A percentile compares a stretch with the other conserved stretches of the same genome.
Conservation (phyloP, 2,888 invertebrate species). For the Andrena camellia region DNA sequence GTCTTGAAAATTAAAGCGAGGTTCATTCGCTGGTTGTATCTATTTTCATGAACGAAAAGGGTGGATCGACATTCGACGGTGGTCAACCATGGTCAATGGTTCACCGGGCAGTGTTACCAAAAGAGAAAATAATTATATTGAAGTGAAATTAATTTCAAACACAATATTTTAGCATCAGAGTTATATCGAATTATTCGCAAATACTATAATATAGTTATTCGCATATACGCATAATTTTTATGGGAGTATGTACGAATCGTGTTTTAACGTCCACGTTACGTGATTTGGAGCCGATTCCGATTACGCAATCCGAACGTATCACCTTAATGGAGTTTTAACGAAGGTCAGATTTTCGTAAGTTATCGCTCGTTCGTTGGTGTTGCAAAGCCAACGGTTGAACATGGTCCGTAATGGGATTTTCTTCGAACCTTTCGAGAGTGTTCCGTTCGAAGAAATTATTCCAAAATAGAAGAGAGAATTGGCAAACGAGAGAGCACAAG, state of each 20-base stretch:
- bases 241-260: background rate
- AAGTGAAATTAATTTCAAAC: slow-evolving; percentile 4
- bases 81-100: background rate
- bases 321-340: background rate
- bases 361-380: background rate
- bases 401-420: slow-evolving; percentile 21
- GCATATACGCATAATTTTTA: background rate
- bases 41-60: slow-evolving; percentile 15
- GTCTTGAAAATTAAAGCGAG: slow-evolving; percentile 1
- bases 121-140: slow-evolving; percentile 1
- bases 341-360: background rate
- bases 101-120: slow-evolving; percentile 40
- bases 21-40: background rate
- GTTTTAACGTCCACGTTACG: background rate
- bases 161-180: background rate
- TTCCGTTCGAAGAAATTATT: slow-evolving; percentile 13
- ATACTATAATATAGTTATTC: too few relatives aligned
- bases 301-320: background rate
- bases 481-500: background rate
- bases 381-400: background rate
- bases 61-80: background rate
- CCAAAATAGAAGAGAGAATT: slow-evolving; percentile 2
- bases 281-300: background rate
- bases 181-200: background rate
- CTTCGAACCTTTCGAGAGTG: slow-evolving; percentile 16